Evolutionary conservation across 1,140 invertebrate genomes (phyloP).

Genomic region (Apis dorsata): DNA sequence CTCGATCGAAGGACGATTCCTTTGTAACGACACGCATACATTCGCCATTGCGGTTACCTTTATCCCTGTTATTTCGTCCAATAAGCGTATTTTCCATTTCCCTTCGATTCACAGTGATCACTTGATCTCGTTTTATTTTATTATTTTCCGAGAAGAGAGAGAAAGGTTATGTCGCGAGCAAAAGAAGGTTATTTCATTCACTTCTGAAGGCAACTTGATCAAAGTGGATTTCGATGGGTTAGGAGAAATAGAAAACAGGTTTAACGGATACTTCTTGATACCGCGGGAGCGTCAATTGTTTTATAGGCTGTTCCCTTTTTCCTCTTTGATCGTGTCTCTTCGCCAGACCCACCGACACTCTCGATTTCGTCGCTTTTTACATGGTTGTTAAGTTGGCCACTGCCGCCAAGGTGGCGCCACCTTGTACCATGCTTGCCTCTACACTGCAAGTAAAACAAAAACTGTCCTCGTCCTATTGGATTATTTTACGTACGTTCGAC

Average conservation of each 20-base stretch:
- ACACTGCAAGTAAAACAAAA: constrained; percentile 21
- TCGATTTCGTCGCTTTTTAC: constrained; percentile 47
- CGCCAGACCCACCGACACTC: constrained; percentile 21
- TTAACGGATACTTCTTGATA: constrained; percentile 53
- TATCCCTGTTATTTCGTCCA: constrained; percentile 13
- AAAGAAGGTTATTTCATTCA: constrained; percentile 3
- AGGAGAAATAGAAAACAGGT: constrained; percentile 58
- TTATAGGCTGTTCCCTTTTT: constrained; percentile 54
- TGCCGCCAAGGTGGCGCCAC: constrained; percentile 58
- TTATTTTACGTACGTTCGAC: constrained; percentile 22
- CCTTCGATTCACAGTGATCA: no score
- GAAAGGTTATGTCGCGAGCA: neutral
- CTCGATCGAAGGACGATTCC: constrained; percentile 13
- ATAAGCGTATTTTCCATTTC: constrained; percentile 26
- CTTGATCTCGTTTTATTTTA: constrained; percentile 7
- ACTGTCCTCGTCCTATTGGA: neutral
- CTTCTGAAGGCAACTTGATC: neutral
- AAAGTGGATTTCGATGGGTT: constrained; percentile 21
- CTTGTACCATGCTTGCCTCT: constrained; percentile 10
- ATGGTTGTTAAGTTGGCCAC: neutral
- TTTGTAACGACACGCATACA: constrained; percentile 41
- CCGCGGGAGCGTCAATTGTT: constrained; percentile 62
- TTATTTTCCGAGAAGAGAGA: constrained; percentile 15
- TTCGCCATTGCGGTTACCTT: constrained; percentile 16
- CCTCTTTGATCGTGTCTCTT: constrained; percentile 1